Evolutionary conservation across 2,888 invertebrate genomes (phyloP), one percentile per base, ranked within the genome.

Genomic region (Synergus itoensis): DNA sequence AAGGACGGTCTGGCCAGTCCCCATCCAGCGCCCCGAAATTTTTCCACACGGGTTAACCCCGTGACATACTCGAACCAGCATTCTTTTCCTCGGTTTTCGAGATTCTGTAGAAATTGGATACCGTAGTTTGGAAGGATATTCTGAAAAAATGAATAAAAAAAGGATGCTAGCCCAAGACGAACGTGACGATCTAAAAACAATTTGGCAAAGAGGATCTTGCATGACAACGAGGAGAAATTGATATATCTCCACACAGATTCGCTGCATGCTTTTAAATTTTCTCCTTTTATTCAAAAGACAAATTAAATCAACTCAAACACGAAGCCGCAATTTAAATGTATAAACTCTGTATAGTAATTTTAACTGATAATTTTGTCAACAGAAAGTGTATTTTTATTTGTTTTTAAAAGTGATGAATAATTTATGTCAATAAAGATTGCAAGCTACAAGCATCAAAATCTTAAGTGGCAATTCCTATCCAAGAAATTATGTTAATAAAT

Each of bases 171-270:
- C 40, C 65, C 65, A 65, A 43, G 45, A 48, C 16, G 67, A 63
- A 76, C 64, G 77, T 53, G 77, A 79, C 67, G 78, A 82, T 76
- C 78, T 79, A 77, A 67, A 81, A 80, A 80, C 81, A 82, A 83
- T 84, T 82, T 83, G 80, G 64, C 81, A 63, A 77, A 75, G 82
- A 79, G 82, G 79, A 79, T 81, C 67, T 78, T 65, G 75, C 79
- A 65, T 79, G 83, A 81, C 80, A 83, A 80, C 48, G 14, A 48
- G 28, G 45, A 73, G 36, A 73, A 73, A 73, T 53, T 73, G 73
- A 48, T 73, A 53, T 53, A 36, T 73, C 53, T 73, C 53, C n/a
- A 36, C n/a, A 36, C 28, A 73, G 53, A 53, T 53, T 73, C 53
- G 9, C 53, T 36, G 16, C 53, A n/a, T 73, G n/a, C 21, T 21